A percentile compares a stretch with the other conserved stretches of the same genome.
These are phyloP conservation scores for Alexandromys fortis DNA, from an alignment of 2,113 vertebrate genomes.

Conservation along the genomic window DNA sequence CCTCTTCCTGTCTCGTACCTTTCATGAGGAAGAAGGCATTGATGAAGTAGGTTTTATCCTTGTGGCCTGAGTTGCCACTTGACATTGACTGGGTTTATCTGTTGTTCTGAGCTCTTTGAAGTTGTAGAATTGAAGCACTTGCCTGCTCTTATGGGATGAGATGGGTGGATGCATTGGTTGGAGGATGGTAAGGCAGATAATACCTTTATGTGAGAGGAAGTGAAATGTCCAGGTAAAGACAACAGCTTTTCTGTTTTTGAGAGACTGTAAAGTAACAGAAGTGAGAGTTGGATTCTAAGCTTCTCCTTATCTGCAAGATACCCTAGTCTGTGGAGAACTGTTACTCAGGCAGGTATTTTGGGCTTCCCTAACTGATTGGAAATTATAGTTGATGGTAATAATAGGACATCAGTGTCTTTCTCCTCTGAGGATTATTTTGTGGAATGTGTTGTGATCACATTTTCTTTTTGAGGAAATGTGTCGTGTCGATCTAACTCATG, in stretches of 20 bases:
- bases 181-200: not conserved
- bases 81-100: not conserved
- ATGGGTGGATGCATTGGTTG: not conserved
- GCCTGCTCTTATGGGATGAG: not conserved
- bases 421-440: slow-evolving; percentile 13
- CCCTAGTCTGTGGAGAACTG: not conserved
- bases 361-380: not conserved
- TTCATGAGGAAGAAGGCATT: slow-evolving; percentile 98
- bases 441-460: not conserved
- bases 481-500: not conserved
- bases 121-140: not conserved
- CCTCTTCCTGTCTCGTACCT: slow-evolving; percentile 96
- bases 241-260: not conserved
- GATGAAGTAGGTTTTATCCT: slow-evolving; percentile 92
- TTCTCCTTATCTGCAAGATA: not conserved
- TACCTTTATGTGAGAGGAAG: slow-evolving; percentile 27
- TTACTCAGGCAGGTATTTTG: not conserved
- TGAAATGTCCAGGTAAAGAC: slow-evolving; percentile 27
- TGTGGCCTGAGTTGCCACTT: not conserved
- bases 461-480: slow-evolving; percentile 45
- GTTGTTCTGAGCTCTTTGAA: not conserved
- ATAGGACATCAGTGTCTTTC: not conserved
- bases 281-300: slow-evolving; percentile 5
- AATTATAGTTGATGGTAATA: not conserved
- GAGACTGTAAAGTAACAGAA: not conserved